phyloP scores from a whole-genome alignment of 64 coral and sea anemone genomes.

The Porites australiensis region DNA sequence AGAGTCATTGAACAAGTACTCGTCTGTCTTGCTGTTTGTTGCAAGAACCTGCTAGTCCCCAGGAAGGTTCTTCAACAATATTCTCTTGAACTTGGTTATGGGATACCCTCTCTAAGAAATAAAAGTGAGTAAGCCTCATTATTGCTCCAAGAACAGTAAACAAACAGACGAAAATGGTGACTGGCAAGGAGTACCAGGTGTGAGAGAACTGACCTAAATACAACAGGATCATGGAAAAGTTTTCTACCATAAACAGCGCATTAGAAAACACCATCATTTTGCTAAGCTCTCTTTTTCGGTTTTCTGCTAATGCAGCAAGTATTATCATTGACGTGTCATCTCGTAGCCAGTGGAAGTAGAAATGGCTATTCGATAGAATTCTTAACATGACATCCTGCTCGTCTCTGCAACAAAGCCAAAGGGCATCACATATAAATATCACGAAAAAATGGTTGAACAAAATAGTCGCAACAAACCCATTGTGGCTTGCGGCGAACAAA shows the following conservation, averaged over 20 bases:
- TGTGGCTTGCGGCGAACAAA: neutral
- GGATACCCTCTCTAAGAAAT: neutral
- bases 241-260: conserved; percentile 7
- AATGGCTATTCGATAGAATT: too few species aligned
- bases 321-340: neutral
- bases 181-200: conserved; percentile 29
- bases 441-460: neutral
- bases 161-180: neutral
- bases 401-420: too few species aligned
- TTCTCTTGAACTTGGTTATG: too few species aligned
- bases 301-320: neutral
- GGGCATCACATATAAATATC: too few species aligned
- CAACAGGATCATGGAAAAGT: neutral
- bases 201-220: neutral
- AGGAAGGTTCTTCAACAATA: too few species aligned
- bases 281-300: neutral
- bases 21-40: too few species aligned
- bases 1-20: too few species aligned
- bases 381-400: too few species aligned
- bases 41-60: too few species aligned
- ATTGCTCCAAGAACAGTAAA: neutral
- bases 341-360: neutral
- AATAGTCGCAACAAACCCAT: neutral
- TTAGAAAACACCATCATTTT: neutral
- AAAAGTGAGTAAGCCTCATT: neutral